phyloP scores from a whole-genome alignment of 2,888 invertebrate species.

The Microctonus brassicae region DNA sequence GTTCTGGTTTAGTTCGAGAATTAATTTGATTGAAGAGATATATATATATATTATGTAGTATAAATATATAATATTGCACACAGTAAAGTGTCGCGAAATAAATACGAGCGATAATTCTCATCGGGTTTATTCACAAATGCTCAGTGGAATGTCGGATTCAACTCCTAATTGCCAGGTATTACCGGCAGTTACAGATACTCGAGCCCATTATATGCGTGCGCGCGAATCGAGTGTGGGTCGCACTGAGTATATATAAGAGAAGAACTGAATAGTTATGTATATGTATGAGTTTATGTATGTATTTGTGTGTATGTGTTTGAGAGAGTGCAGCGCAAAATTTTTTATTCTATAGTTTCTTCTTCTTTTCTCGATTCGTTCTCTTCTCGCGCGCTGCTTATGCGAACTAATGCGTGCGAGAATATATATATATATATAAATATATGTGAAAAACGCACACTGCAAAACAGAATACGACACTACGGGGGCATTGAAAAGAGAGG shows the following conservation, averaged over 20 bases:
- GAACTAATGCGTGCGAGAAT: conserved; percentile 1
- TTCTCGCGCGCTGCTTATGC: not conserved
- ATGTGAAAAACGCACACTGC: conserved; percentile 15
- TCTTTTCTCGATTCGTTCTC: not conserved
- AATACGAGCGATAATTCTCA: conserved; percentile 30
- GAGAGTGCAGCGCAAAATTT: not conserved
- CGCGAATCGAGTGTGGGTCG: conserved; percentile 41
- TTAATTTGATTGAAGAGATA: not conserved
- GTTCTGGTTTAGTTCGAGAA: not conserved
- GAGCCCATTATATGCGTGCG: conserved; percentile 54
- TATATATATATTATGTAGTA: not conserved
- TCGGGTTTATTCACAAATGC: conserved; percentile 26
- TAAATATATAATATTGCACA: not conserved
- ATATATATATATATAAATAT: conserved; percentile 1
- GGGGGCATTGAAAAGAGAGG: conserved; percentile 58
- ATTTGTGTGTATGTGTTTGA: not conserved
- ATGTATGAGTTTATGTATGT: not conserved
- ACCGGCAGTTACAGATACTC: conserved; percentile 53
- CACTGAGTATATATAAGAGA: conserved; percentile 4
- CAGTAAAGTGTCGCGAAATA: conserved; percentile 25
- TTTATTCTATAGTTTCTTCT: not conserved
- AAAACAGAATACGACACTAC: conserved; percentile 7
- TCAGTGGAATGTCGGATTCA: conserved; percentile 34
- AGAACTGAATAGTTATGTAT: conserved; percentile 1
- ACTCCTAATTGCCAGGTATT: conserved; percentile 47